phyloP scores from a whole-genome alignment of 1,140 invertebrate genomes.

The Copidosoma floridanum region DNA sequence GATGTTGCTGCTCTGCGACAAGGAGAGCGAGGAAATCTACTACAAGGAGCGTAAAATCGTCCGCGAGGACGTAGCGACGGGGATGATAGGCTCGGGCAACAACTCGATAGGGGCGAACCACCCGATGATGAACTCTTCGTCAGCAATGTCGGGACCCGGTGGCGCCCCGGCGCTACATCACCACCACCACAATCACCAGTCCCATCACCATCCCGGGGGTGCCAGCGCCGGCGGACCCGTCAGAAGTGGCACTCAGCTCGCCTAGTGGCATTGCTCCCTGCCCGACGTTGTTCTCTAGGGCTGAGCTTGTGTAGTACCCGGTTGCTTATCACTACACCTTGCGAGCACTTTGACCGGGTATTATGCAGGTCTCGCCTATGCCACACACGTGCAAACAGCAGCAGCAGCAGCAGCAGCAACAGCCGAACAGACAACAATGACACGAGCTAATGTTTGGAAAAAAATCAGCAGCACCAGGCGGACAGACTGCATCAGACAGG shows the following conservation, averaged over 20 bases:
- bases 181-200: neutral
- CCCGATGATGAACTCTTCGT: slow-evolving; percentile 34
- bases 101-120: neutral
- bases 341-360: too few species aligned
- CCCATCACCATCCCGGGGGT: slow-evolving; percentile 37
- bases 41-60: slow-evolving; percentile 93
- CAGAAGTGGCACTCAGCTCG: slow-evolving; percentile 55
- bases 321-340: neutral
- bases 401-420: neutral
- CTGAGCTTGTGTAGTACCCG: neutral
- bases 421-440: too few species aligned
- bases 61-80: slow-evolving; percentile 65
- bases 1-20: slow-evolving; percentile 91
- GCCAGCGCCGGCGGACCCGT: too few species aligned
- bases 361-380: too few species aligned
- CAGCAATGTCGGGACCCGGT: slow-evolving; percentile 3
- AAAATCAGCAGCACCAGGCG: too few species aligned
- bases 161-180: neutral
- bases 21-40: slow-evolving; percentile 97
- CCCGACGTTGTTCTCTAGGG: slow-evolving; percentile 73
- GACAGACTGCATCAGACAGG: too few species aligned
- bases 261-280: slow-evolving; percentile 76
- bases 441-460: too few species aligned
- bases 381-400: neutral
- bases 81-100: slow-evolving; percentile 28